A percentile compares a stretch with the other conserved stretches of the same genome.
phyloP scores from a whole-genome alignment of 1,140 invertebrate genomes.

The Leptinotarsa lineolata region DNA sequence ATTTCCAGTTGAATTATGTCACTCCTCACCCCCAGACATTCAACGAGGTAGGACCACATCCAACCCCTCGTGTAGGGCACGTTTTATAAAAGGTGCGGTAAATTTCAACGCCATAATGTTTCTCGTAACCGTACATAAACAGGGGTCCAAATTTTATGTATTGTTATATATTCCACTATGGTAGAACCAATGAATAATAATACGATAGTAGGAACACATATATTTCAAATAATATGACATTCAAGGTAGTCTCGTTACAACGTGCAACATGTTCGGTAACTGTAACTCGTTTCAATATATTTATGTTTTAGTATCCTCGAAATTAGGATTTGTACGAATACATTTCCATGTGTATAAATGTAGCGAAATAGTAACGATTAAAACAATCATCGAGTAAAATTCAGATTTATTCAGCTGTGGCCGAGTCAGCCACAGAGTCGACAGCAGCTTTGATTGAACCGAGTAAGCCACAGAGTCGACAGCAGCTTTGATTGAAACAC shows the following conservation, averaged over 20 bases:
- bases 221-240: slow-evolving; percentile 1
- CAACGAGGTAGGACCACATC: neutral
- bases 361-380: too few relatives aligned
- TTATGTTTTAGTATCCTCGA: too few relatives aligned
- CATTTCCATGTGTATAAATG: too few relatives aligned
- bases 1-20: too few relatives aligned
- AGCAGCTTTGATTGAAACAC: too few relatives aligned
- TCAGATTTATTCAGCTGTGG: too few relatives aligned
- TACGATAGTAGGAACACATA: neutral
- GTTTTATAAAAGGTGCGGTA: slow-evolving; percentile 20
- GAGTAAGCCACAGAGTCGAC: too few relatives aligned
- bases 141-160: slow-evolving; percentile 26
- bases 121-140: slow-evolving; percentile 21
- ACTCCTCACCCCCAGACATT: neutral
- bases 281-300: too few relatives aligned
- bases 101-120: slow-evolving; percentile 34
- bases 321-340: too few relatives aligned
- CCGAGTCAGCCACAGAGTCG: too few relatives aligned
- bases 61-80: slow-evolving; percentile 14
- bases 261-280: neutral
- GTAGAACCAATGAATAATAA: slow-evolving; percentile 29
- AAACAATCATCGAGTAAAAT: too few relatives aligned
- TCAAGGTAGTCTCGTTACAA: neutral
- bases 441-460: too few relatives aligned
- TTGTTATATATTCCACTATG: slow-evolving; percentile 24